These are phyloP conservation scores for Archivesica marissinica DNA, from an alignment of 1,140 invertebrate species.

Conservation along the genomic window DNA sequence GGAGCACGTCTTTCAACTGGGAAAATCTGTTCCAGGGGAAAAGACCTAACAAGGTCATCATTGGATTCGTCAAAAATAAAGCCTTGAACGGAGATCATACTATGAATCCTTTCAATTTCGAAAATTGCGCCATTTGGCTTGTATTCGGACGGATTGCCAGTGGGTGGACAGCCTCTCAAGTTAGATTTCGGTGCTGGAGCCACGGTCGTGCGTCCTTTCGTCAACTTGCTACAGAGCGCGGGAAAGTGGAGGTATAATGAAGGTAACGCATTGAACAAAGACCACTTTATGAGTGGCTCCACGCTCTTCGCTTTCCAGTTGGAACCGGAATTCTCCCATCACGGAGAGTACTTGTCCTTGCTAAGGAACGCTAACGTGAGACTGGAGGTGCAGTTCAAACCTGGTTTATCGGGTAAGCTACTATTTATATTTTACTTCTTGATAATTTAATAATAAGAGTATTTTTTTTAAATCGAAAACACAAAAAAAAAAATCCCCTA, in stretches of 20 bases:
- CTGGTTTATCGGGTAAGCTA: slow-evolving; percentile 14
- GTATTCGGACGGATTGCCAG: slow-evolving; percentile 42
- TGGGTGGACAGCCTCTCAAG: slow-evolving; percentile 45
- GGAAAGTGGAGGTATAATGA: slow-evolving; percentile 51
- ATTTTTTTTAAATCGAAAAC: neutral
- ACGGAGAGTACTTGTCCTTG: slow-evolving; percentile 33
- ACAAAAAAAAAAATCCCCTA: neutral
- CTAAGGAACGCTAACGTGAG: slow-evolving; percentile 21
- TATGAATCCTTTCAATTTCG: slow-evolving; percentile 54
- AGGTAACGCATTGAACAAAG: slow-evolving; percentile 30
- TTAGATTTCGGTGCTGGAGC: slow-evolving; percentile 40
- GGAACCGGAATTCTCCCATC: slow-evolving; percentile 51
- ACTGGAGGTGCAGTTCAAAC: slow-evolving; percentile 40
- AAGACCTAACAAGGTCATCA: slow-evolving; percentile 6
- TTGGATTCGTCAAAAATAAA: slow-evolving; percentile 3
- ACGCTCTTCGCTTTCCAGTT: slow-evolving; percentile 49
- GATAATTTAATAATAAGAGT: no score
- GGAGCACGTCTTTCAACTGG: slow-evolving; percentile 27
- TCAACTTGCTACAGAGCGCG: slow-evolving; percentile 4
- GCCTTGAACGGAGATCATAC: slow-evolving; percentile 25
- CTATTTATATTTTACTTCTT: no score
- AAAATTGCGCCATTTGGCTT: slow-evolving; percentile 49
- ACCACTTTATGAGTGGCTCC: slow-evolving; percentile 30
- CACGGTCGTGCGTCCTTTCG: slow-evolving; percentile 22
- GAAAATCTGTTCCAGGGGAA: slow-evolving; percentile 55